Evolutionary conservation across 2,888 invertebrate genomes (phyloP).

Genomic region (Acleris literana): DNA sequence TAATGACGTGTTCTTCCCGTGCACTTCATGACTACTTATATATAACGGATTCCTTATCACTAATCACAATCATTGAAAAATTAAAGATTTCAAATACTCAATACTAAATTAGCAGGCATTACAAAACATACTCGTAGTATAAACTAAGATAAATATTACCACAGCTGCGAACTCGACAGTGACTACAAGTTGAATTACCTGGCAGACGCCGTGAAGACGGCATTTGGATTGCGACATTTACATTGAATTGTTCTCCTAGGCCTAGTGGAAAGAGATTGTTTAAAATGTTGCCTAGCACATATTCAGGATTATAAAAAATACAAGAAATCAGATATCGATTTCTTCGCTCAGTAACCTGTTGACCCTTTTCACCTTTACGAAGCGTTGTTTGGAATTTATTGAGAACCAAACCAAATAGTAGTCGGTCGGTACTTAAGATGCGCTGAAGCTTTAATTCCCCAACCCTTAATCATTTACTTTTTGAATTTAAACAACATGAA

Average conservation of each 20-base stretch:
- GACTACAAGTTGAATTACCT: conserved; percentile 22
- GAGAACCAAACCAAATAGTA: no score
- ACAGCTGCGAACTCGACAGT: conserved; percentile 49
- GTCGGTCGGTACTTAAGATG: no score
- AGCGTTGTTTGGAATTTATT: no score
- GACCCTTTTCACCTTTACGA: no score
- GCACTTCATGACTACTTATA: no score
- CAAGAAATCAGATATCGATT: background rate
- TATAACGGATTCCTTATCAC: no score
- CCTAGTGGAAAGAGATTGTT: conserved; percentile 5
- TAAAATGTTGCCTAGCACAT: conserved; percentile 3
- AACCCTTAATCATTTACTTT: no score
- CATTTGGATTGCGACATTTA: conserved; percentile 27
- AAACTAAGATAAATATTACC: conserved; percentile 55
- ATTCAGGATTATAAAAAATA: background rate
- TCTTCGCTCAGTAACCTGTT: no score
- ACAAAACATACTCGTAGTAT: conserved; percentile 52
- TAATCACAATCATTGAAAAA: no score
- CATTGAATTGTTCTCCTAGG: conserved; percentile 17
- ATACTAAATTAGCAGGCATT: conserved; percentile 44
- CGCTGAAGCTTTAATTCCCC: no score
- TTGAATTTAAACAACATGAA: background rate
- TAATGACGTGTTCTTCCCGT: no score
- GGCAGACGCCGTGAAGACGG: conserved; percentile 15
- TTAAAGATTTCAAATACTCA: conserved; percentile 8